Percentiles rank a stretch among this genome's conserved stretches.
Evolutionary conservation across 2,113 vertebrate species (phyloP).

Genomic region (Hippocampus guttulatus): DNA sequence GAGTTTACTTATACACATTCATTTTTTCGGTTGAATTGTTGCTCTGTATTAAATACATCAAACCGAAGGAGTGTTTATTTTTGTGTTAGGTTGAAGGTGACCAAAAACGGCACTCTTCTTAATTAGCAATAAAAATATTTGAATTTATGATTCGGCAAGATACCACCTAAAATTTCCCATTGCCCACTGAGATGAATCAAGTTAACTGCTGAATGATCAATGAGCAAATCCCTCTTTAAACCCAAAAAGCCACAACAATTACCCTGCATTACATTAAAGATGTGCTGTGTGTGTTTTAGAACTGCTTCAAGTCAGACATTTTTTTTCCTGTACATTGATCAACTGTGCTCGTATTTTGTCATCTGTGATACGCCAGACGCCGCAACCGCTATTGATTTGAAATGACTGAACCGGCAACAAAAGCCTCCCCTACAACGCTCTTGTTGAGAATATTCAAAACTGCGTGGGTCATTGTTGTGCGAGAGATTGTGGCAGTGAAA

Average conservation of each 20-base stretch:
- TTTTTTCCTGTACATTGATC: constrained; percentile 62
- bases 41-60: too few species aligned
- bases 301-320: constrained; percentile 49
- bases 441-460: constrained; percentile 54
- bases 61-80: too few species aligned
- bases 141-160: background rate
- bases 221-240: background rate
- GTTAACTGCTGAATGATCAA: background rate
- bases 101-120: too few species aligned
- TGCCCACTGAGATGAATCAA: background rate
- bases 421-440: constrained; percentile 18
- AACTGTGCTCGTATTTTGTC: constrained; percentile 63
- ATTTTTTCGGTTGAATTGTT: too few species aligned
- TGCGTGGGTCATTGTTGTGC: constrained; percentile 25
- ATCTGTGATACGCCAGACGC: constrained; percentile 54
- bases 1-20: too few species aligned
- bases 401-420: constrained; percentile 44
- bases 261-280: constrained; percentile 9
- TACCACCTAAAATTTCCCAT: background rate
- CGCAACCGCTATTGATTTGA: constrained; percentile 55
- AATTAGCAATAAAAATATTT: background rate
- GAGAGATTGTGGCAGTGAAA: constrained; percentile 32
- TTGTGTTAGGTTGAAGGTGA: too few species aligned
- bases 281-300: constrained; percentile 26
- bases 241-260: constrained; percentile 21